phyloP scores from a whole-genome alignment of 2,113 vertebrate genomes.

The Dipodomys ordii region DNA sequence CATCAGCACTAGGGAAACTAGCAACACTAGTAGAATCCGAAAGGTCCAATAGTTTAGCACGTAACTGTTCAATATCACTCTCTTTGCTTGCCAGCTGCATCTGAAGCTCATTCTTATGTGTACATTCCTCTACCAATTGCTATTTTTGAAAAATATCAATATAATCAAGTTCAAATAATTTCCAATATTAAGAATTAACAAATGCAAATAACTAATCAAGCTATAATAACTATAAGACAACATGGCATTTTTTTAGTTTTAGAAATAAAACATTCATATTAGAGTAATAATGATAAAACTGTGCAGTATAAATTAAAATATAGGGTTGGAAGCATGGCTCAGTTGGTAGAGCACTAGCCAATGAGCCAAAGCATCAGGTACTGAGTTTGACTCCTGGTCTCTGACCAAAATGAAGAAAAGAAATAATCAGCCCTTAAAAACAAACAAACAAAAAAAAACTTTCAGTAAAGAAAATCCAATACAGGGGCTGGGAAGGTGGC shows the following conservation, averaged over 20 bases:
- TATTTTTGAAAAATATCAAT: constrained; percentile 81
- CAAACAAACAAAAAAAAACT: neutral
- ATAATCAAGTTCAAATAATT: constrained; percentile 46
- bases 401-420: no score
- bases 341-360: no score
- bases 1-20: constrained; percentile 94
- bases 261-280: neutral
- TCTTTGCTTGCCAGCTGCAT: constrained; percentile 99
- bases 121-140: constrained; percentile 97
- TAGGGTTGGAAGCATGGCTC: no score
- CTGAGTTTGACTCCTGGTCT: no score
- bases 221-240: neutral
- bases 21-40: constrained; percentile 97
- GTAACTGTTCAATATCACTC: constrained; percentile 93
- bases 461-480: constrained; percentile 25
- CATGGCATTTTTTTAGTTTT: neutral
- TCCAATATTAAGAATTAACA: constrained; percentile 59
- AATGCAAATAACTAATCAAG: neutral
- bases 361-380: no score
- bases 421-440: no score
- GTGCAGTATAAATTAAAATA: no score
- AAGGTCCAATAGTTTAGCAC: constrained; percentile 94
- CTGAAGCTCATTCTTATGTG: constrained; percentile 95
- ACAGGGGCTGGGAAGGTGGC: neutral
- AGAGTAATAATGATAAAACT: constrained; percentile 1